Evolutionary conservation across 1,140 invertebrate genomes (phyloP).

Genomic region (Notospermus geniculatus): DNA sequence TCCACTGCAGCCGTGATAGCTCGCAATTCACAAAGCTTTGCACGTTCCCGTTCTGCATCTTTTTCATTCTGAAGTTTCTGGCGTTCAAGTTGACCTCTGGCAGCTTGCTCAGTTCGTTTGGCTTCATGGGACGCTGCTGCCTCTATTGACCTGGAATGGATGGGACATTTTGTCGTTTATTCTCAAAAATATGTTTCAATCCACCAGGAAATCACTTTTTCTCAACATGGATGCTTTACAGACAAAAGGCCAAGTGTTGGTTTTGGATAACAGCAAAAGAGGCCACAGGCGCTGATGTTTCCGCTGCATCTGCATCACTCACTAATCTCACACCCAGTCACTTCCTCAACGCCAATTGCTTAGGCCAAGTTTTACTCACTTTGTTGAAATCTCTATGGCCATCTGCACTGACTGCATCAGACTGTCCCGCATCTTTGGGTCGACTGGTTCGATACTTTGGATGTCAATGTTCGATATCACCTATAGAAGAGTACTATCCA

Average conservation of each 20-base stretch:
- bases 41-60: conserved; percentile 38
- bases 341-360: no score
- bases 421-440: conserved; percentile 50
- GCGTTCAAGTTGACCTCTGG: conserved; percentile 43
- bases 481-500: conserved; percentile 24
- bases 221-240: no score
- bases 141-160: conserved; percentile 36
- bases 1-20: conserved; percentile 41
- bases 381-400: conserved; percentile 55
- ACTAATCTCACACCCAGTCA: no score
- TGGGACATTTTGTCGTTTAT: no score
- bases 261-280: no score
- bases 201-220: no score
- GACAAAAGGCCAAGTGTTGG: no score
- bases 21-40: conserved; percentile 37
- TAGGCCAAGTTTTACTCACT: conserved; percentile 23
- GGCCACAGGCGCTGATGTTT: no score
- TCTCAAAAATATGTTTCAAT: no score
- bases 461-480: conserved; percentile 48
- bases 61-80: conserved; percentile 44
- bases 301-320: no score
- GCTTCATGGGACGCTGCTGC: conserved; percentile 44
- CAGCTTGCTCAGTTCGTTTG: conserved; percentile 40
- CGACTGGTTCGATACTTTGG: conserved; percentile 49
- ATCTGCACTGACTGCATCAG: conserved; percentile 51